These are phyloP conservation scores for Chaetops frenatus DNA, from an alignment of 2,113 vertebrate species.

Conservation along the genomic window DNA sequence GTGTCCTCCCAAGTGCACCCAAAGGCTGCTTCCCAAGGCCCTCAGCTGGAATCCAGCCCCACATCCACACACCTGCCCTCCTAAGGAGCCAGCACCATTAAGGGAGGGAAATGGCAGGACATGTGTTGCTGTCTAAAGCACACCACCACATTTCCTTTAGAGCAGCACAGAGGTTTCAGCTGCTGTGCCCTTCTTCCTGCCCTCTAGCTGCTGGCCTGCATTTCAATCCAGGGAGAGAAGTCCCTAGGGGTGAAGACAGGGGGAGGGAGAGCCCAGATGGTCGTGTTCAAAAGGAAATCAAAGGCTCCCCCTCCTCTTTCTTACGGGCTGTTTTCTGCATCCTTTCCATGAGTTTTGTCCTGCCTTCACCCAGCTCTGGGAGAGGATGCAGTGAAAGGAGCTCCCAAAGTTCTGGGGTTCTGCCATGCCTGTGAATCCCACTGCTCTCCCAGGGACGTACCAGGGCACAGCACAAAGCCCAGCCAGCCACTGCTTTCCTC, in stretches of 20 bases:
- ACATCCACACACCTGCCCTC: accelerated
- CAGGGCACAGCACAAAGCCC: neutral
- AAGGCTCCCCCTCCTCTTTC: neutral
- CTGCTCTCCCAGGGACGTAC: neutral
- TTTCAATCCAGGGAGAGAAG: neutral
- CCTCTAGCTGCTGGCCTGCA: neutral
- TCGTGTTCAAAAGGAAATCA: neutral
- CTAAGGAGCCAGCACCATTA: neutral
- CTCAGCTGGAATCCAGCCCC: neutral
- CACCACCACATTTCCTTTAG: accelerated
- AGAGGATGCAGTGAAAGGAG: neutral
- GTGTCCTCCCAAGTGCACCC: neutral
- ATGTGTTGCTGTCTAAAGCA: accelerated
- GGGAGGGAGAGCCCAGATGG: neutral
- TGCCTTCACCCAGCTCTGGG: neutral
- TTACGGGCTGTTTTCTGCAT: neutral
- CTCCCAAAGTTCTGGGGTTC: neutral
- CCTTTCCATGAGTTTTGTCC: neutral
- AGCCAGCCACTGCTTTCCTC: neutral
- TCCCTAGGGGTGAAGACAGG: neutral
- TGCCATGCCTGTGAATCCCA: neutral
- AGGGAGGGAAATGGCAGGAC: neutral
- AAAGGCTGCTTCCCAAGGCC: neutral
- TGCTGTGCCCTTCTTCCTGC: neutral
- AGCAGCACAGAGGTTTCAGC: neutral